Conservation (phyloP, 1,140 invertebrate genomes). For the Colletes gigas region DNA sequence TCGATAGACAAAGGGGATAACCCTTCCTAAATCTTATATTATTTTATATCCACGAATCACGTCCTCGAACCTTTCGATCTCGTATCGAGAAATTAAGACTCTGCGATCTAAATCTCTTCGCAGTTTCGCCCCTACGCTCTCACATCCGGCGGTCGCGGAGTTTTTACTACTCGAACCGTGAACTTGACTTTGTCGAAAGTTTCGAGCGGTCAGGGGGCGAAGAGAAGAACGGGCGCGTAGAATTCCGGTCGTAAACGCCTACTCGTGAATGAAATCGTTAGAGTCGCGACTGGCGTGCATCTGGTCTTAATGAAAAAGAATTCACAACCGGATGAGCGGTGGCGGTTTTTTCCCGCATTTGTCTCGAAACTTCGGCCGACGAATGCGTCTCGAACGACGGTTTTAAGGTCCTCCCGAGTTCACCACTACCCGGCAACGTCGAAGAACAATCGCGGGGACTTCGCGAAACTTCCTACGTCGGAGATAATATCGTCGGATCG, state of each 20-base stretch:
- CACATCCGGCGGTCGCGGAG: slow-evolving; percentile 24
- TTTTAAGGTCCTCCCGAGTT: not conserved
- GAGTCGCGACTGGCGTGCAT: slow-evolving; percentile 27
- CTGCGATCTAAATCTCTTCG: not conserved
- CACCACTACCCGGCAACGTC: not conserved
- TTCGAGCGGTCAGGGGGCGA: slow-evolving; percentile 6
- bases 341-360: not conserved
- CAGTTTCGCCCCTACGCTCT: not conserved
- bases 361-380: slow-evolving; percentile 1
- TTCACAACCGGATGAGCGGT: slow-evolving; percentile 31
- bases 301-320: slow-evolving; percentile 41
- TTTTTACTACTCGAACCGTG: slow-evolving; percentile 26
- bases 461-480: not conserved
- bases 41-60: too few relatives aligned
- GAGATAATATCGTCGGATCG: not conserved
- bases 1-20: too few relatives aligned
- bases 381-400: not conserved
- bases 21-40: too few relatives aligned
- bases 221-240: not conserved
- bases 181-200: slow-evolving; percentile 50
- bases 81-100: slow-evolving; percentile 14
- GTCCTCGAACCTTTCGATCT: too few relatives aligned
- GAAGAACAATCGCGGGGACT: not conserved
- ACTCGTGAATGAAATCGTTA: slow-evolving; percentile 34
- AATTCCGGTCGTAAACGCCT: slow-evolving; percentile 19